Evolutionary conservation across 2,797 vertebrate genomes (phyloP).

Genomic region (Eremophila alpestris): DNA sequence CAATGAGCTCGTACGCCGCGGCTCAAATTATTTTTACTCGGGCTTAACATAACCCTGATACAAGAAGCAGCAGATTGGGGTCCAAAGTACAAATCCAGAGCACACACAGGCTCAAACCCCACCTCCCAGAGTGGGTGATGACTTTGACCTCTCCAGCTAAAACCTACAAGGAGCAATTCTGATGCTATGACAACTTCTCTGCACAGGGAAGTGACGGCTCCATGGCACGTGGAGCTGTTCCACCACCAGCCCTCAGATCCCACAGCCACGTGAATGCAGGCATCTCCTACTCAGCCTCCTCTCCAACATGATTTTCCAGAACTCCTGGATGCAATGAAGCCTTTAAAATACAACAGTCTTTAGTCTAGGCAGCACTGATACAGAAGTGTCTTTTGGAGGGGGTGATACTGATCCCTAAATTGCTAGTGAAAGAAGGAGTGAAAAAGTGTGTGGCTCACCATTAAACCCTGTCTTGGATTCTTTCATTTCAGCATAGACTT

Average conservation of each 20-base stretch:
- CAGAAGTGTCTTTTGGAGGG: background rate
- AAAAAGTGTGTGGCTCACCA: background rate
- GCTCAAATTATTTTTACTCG: conserved; percentile 22
- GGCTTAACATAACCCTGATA: conserved; percentile 26
- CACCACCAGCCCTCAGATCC: background rate
- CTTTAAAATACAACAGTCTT: background rate
- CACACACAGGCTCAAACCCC: conserved; percentile 18
- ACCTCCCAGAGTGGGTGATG: conserved; percentile 42
- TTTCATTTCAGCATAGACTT: background rate
- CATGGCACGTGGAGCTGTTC: accelerated
- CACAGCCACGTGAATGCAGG: accelerated
- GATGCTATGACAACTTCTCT: accelerated
- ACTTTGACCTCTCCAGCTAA: conserved; percentile 41
- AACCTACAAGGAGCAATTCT: background rate
- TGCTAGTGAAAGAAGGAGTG: background rate
- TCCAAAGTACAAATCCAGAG: conserved; percentile 35
- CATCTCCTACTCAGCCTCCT: background rate
- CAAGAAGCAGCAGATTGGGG: conserved; percentile 4
- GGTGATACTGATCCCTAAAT: background rate
- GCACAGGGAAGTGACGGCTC: accelerated
- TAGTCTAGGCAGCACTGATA: accelerated
- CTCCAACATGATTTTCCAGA: background rate
- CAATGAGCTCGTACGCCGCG: background rate
- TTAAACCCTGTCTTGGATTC: background rate
- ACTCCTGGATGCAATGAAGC: background rate